Evolutionary conservation across 2,797 vertebrate species (phyloP).

Genomic region (Galaxias olidus): DNA sequence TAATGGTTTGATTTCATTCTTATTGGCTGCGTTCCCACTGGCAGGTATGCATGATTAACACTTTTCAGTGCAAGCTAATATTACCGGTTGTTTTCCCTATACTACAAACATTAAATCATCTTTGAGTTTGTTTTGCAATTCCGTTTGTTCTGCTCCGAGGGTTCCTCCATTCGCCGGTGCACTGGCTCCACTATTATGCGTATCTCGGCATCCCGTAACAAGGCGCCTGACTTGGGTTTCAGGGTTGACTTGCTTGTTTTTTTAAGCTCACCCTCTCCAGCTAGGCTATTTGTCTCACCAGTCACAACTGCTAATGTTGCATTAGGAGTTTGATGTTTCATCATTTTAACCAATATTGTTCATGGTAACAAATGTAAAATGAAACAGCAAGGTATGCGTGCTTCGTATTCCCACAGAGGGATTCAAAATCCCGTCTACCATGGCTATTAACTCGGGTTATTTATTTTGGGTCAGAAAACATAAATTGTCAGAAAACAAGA

Average conservation of each 20-base stretch:
- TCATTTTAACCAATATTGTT: constrained; percentile 61
- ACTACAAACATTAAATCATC: constrained; percentile 61
- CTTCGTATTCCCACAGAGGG: constrained; percentile 43
- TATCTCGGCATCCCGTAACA: constrained; percentile 38
- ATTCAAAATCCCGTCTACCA: constrained; percentile 36
- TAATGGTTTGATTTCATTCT: constrained; percentile 4
- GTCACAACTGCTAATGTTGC: constrained; percentile 60
- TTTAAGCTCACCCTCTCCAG: constrained; percentile 20
- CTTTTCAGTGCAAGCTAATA: constrained; percentile 55
- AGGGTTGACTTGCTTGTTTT: constrained; percentile 47
- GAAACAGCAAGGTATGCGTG: constrained; percentile 32
- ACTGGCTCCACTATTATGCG: constrained; percentile 39
- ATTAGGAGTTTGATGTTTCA: constrained; percentile 63
- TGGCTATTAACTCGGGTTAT: constrained; percentile 70
- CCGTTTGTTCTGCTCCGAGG: constrained; percentile 63
- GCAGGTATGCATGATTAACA: constrained; percentile 62
- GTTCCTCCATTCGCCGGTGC: constrained; percentile 43
- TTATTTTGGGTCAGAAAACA: constrained; percentile 61
- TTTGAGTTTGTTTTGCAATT: constrained; percentile 52
- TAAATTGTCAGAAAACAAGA: constrained; percentile 72
- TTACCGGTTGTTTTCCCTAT: constrained; percentile 52
- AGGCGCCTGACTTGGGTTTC: constrained; percentile 33
- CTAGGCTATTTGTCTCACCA: constrained; percentile 50
- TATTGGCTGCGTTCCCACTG: constrained; percentile 41
- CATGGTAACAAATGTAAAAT: constrained; percentile 57